Percentiles rank a stretch among this genome's conserved stretches.
Evolutionary conservation across 2,113 vertebrate species (phyloP).

Genomic region (Leucopsar rothschildi): DNA sequence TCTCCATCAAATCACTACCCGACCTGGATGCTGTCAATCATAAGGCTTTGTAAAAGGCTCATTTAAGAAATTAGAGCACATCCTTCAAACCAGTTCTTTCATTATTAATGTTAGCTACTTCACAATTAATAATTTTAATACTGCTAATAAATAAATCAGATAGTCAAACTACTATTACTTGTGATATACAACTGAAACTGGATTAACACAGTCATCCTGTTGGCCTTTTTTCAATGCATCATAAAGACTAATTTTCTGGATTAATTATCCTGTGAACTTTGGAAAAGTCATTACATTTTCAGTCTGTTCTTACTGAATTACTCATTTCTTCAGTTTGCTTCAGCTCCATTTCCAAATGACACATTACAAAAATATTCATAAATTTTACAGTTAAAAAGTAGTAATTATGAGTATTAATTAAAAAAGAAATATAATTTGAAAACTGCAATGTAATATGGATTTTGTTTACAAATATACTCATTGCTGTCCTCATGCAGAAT

Average conservation of each 20-base stretch:
- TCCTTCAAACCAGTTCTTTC: not conserved
- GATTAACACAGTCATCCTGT: not conserved
- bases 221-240: not conserved
- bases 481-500: not conserved
- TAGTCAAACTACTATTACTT: not conserved
- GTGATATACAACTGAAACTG: not conserved
- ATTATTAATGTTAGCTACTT: not conserved
- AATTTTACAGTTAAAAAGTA: not conserved
- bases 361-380: not conserved
- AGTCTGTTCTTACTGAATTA: not conserved
- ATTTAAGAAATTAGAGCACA: not conserved
- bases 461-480: not conserved
- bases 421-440: not conserved
- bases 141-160: not conserved
- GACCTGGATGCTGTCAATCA: not conserved
- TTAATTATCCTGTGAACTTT: not conserved
- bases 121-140: not conserved
- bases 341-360: not conserved
- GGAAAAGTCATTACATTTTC: not conserved
- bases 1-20: not conserved
- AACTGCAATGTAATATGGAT: not conserved
- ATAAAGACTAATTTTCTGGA: not conserved
- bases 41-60: not conserved
- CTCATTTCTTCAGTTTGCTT: not conserved
- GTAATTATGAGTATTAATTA: not conserved